A percentile compares a stretch with the other conserved stretches of the same genome.
These are phyloP conservation scores for Rallus limicola DNA, from an alignment of 2,113 vertebrate genomes.

Conservation along the genomic window DNA sequence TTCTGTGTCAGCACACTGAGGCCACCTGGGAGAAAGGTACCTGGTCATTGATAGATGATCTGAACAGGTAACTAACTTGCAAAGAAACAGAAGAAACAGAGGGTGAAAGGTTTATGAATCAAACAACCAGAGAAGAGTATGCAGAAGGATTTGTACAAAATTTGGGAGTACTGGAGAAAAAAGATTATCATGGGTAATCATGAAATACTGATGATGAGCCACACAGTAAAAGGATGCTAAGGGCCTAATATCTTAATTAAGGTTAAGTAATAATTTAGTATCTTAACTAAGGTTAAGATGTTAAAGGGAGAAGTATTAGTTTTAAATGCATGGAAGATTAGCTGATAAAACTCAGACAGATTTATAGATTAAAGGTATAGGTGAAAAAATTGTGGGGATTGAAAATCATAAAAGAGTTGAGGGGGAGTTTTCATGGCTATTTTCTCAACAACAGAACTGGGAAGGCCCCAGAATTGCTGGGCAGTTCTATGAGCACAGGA, in stretches of 20 bases:
- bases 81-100: background rate
- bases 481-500: background rate
- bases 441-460: background rate
- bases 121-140: background rate
- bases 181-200: background rate
- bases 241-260: background rate
- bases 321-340: background rate
- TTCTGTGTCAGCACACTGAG: background rate
- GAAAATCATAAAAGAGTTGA: background rate
- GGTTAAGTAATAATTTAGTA: background rate
- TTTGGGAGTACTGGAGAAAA: background rate
- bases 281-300: background rate
- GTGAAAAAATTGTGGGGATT: background rate
- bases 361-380: background rate
- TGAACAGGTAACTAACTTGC: background rate
- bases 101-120: background rate
- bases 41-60: background rate
- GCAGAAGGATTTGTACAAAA: background rate
- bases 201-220: background rate
- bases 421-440: background rate
- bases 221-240: background rate
- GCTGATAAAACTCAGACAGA: background rate
- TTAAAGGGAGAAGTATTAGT: background rate
- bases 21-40: background rate
- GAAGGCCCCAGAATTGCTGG: background rate